These are phyloP conservation scores for Caracal caracal DNA, from an alignment of 2,113 vertebrate genomes.

Conservation along the genomic window DNA sequence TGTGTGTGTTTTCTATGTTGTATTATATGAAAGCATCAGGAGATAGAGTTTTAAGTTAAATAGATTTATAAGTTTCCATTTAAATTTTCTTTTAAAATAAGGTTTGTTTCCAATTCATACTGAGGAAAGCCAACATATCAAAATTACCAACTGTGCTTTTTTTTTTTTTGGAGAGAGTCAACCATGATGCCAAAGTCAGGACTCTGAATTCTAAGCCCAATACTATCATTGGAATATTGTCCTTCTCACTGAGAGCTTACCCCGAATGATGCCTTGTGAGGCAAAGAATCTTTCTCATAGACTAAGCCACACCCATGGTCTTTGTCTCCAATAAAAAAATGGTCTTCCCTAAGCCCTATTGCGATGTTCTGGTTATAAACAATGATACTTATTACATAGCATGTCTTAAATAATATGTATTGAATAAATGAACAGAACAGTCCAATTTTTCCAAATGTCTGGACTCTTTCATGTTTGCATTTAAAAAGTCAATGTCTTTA, in stretches of 20 bases:
- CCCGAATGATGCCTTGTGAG: not conserved
- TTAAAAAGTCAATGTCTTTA: constrained; percentile 48
- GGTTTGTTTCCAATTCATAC: not conserved
- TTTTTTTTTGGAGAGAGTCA: not conserved
- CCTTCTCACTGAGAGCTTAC: not conserved
- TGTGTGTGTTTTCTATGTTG: not conserved
- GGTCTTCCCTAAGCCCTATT: not conserved
- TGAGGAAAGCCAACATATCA: not conserved
- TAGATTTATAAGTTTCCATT: constrained; percentile 17
- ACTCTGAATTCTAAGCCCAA: not conserved
- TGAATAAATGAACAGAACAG: not conserved
- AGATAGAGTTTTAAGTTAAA: not conserved
- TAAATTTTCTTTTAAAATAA: constrained; percentile 38
- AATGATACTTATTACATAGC: not conserved
- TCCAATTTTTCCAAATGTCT: constrained; percentile 50
- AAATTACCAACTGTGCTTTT: not conserved
- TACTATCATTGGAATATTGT: not conserved
- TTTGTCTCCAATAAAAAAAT: not conserved
- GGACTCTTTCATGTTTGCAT: not conserved
- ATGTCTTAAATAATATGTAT: not conserved
- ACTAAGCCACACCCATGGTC: no score
- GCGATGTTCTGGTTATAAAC: not conserved
- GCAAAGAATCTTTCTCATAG: not conserved
- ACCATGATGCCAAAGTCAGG: not conserved
- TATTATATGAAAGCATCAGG: not conserved